Evolutionary conservation across 2,797 vertebrate species (phyloP).

Genomic region (Avahi laniger): DNA sequence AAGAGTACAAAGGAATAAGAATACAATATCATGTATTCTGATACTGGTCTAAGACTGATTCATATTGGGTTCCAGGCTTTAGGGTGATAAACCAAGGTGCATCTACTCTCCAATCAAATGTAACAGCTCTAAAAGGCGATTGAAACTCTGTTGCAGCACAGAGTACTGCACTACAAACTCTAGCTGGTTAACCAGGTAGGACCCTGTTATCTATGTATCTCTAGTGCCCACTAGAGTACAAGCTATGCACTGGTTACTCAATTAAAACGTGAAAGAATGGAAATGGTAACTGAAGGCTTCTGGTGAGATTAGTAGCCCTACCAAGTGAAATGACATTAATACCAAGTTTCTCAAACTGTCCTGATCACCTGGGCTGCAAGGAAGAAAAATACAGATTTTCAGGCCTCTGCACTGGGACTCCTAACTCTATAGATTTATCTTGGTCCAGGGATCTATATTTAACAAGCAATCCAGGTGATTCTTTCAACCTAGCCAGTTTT

Average conservation of each 20-base stretch:
- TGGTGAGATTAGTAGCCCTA: not conserved
- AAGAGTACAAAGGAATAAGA: not conserved
- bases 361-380: not conserved
- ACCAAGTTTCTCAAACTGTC: not conserved
- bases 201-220: too few relatives aligned
- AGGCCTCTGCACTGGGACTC: not conserved
- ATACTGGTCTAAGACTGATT: not conserved
- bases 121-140: not conserved
- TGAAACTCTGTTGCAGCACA: not conserved
- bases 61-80: not conserved
- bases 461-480: not conserved
- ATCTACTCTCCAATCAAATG: not conserved
- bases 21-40: not conserved
- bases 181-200: not conserved
- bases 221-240: not conserved
- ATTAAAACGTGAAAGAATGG: not conserved
- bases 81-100: not conserved
- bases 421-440: not conserved
- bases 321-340: not conserved
- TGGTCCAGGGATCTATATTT: not conserved
- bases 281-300: not conserved
- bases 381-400: not conserved
- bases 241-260: not conserved
- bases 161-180: not conserved
- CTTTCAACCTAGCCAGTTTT: not conserved